Conservation (phyloP, 1,140 invertebrate species). For the Brachionus koreanus region DNA sequence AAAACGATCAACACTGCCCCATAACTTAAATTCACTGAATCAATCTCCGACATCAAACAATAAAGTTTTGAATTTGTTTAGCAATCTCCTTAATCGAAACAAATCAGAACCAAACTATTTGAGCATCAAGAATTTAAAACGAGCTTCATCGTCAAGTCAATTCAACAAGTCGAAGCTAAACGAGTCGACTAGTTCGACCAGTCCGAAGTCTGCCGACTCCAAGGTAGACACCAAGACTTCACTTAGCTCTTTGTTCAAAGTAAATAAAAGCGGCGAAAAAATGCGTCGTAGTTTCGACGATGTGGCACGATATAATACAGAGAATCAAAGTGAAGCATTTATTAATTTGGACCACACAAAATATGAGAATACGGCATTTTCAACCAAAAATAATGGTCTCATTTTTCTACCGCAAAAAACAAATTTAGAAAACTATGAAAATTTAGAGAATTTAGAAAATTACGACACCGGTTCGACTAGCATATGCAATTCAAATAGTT, state of each 20-base stretch:
- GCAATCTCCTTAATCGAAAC: constrained; percentile 14
- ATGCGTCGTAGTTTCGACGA: constrained; percentile 23
- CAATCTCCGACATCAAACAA: not conserved
- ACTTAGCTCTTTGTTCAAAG: not conserved
- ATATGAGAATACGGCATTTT: constrained; percentile 14
- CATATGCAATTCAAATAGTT: not conserved
- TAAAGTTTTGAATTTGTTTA: constrained; percentile 41
- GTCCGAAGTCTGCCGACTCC: not conserved
- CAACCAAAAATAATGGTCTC: constrained; percentile 35
- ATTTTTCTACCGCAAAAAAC: not conserved
- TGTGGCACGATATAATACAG: not conserved
- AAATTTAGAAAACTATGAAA: not conserved
- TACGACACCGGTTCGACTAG: not conserved
- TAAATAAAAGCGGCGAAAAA: not conserved
- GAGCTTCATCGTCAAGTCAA: constrained; percentile 21
- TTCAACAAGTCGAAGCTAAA: constrained; percentile 4
- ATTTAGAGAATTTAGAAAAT: not conserved
- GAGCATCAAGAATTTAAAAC: constrained; percentile 19
- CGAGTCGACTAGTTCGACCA: not conserved
- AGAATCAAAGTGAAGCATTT: not conserved
- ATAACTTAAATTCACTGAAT: not conserved
- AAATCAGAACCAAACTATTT: not conserved
- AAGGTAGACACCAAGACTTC: not conserved
- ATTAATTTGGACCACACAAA: not conserved
- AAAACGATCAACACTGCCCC: constrained; percentile 16